phyloP scores from a whole-genome alignment of 2,888 invertebrate species.

The Plemyria rubiginata region DNA sequence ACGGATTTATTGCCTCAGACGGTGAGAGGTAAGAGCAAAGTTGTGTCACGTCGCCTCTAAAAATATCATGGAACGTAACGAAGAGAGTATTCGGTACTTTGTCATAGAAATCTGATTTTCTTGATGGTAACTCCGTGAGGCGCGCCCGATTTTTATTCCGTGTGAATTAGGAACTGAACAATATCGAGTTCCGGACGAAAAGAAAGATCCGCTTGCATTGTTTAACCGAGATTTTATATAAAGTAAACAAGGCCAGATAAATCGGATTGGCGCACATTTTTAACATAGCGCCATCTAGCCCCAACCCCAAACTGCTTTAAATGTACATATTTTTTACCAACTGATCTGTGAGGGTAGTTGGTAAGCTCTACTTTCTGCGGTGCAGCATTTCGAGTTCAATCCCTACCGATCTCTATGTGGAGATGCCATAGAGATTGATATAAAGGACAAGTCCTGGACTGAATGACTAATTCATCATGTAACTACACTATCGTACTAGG shows the following conservation, averaged over 20 bases:
- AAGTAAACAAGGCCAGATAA: background rate
- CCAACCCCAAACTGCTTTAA: too few species aligned
- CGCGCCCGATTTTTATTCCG: slow-evolving; percentile 25
- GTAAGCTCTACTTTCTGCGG: too few species aligned
- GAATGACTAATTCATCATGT: too few species aligned
- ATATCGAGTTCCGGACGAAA: slow-evolving; percentile 25
- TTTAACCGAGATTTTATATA: slow-evolving; percentile 15
- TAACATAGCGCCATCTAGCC: too few species aligned
- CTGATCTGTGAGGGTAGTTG: too few species aligned
- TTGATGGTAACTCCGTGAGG: slow-evolving; percentile 37
- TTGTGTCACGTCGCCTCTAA: slow-evolving; percentile 45
- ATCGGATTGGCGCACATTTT: too few species aligned
- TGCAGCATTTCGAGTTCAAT: too few species aligned
- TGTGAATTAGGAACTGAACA: slow-evolving; percentile 23
- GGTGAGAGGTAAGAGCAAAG: slow-evolving; percentile 45
- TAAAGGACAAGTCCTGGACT: too few species aligned
- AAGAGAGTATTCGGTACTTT: slow-evolving; percentile 38
- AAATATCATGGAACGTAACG: slow-evolving; percentile 39
- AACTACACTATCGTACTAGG: background rate
- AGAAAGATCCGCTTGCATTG: slow-evolving; percentile 13
- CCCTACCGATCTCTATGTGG: too few species aligned
- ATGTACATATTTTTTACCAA: too few species aligned
- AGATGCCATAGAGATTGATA: too few species aligned
- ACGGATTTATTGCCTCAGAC: slow-evolving; percentile 44
- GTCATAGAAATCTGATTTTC: slow-evolving; percentile 40